phyloP scores from a whole-genome alignment of 2,797 vertebrate species.

The Silurus aristotelis region DNA sequence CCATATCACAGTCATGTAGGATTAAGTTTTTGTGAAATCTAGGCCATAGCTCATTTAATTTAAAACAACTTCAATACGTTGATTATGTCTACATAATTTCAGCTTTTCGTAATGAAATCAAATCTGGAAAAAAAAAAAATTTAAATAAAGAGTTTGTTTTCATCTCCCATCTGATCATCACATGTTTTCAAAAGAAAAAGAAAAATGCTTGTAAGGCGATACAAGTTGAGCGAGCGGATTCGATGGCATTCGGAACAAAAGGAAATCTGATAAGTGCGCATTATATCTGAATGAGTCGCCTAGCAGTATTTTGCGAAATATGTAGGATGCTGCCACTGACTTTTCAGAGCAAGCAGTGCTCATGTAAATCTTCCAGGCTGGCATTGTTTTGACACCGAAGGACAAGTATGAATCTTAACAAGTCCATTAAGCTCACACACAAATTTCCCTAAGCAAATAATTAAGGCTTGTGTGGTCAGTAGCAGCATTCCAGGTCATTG shows the following conservation, averaged over 20 bases:
- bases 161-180: neutral
- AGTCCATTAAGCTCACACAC: neutral
- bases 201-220: neutral
- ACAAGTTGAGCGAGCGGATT: neutral
- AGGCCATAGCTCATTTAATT: neutral
- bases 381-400: neutral
- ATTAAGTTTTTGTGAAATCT: neutral
- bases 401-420: neutral
- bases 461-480: neutral
- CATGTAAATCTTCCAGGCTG: neutral
- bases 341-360: neutral
- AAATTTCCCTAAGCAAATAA: slow-evolving; percentile 4
- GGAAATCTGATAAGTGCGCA: neutral
- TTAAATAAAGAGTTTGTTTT: too few relatives aligned
- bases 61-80: too few relatives aligned
- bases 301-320: neutral
- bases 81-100: too few relatives aligned
- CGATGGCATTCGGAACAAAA: neutral
- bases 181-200: neutral
- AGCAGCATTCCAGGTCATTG: neutral
- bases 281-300: neutral
- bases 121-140: too few relatives aligned
- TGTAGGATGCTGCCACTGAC: neutral
- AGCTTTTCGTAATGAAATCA: too few relatives aligned
- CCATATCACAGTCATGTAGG: neutral